phyloP scores from a whole-genome alignment of 2,888 invertebrate species.

The Heliconius sara region DNA sequence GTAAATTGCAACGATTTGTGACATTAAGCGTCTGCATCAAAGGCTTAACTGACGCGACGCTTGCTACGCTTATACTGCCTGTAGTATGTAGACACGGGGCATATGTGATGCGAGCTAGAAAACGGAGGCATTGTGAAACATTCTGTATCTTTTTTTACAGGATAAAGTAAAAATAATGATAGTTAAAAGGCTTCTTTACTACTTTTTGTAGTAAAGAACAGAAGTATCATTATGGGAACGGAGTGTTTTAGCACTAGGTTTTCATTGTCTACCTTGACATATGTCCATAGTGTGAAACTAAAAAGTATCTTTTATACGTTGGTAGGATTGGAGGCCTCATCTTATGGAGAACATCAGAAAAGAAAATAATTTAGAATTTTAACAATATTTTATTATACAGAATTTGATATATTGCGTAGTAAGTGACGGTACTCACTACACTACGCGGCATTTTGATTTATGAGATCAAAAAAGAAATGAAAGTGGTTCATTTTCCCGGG shows the following conservation, averaged over 20 bases:
- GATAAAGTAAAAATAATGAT: background rate
- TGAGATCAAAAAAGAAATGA: background rate
- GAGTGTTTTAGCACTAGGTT: background rate
- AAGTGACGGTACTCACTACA: no score
- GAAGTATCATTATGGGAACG: background rate
- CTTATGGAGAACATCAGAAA: no score
- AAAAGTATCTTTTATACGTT: background rate
- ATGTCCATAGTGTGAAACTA: background rate
- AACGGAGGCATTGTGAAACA: background rate
- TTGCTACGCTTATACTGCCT: background rate
- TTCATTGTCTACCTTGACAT: background rate
- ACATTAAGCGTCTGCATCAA: slow-evolving; percentile 20
- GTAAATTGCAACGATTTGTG: slow-evolving; percentile 18
- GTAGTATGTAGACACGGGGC: background rate
- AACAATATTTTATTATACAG: no score
- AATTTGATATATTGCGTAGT: no score
- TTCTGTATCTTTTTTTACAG: background rate
- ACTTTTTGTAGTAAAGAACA: background rate
- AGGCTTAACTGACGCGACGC: slow-evolving; percentile 6
- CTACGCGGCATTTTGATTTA: background rate
- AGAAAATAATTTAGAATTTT: no score
- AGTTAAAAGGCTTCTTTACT: background rate
- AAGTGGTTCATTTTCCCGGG: background rate
- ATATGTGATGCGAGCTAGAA: background rate
- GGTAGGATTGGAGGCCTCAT: no score